A percentile compares a stretch with the other conserved stretches of the same genome.
Conservation (phyloP, 2,797 vertebrate genomes). For the Halcyon badia region DNA sequence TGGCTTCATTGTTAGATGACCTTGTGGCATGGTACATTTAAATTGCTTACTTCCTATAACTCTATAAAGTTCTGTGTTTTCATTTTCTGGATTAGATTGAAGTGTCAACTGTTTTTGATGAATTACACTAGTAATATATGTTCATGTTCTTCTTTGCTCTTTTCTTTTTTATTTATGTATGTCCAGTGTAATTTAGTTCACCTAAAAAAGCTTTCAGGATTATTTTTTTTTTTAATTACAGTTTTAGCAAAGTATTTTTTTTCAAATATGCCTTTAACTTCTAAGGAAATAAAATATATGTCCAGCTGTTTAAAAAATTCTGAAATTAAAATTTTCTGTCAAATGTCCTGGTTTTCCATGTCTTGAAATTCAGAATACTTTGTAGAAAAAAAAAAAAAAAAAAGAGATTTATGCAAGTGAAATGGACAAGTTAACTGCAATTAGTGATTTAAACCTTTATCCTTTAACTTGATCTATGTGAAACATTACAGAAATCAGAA, state of each 20-base stretch:
- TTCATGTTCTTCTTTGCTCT: slow-evolving; percentile 83
- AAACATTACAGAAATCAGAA: background rate
- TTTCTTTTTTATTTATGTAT: slow-evolving; percentile 84
- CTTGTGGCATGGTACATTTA: slow-evolving; percentile 82
- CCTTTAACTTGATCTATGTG: background rate
- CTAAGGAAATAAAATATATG: slow-evolving; percentile 51
- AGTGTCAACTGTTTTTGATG: slow-evolving; percentile 86
- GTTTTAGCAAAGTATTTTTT: background rate
- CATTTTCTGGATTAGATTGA: slow-evolving; percentile 88
- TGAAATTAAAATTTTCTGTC: background rate
- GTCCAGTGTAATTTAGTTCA: slow-evolving; percentile 82
- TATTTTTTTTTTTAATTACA: slow-evolving; percentile 62
- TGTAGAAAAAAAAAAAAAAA: background rate
- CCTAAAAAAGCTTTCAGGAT: slow-evolving; percentile 72
- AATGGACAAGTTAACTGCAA: background rate
- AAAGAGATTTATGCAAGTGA: background rate
- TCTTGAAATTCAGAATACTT: slow-evolving; percentile 15
- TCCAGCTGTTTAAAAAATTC: background rate
- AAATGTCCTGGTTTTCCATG: background rate
- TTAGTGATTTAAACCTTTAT: background rate
- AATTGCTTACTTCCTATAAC: slow-evolving; percentile 88
- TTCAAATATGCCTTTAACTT: slow-evolving; percentile 34
- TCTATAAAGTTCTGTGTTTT: slow-evolving; percentile 87
- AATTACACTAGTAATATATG: slow-evolving; percentile 84
- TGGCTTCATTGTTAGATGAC: slow-evolving; percentile 79